Evolutionary conservation across 2,888 invertebrate species (phyloP).

Genomic region (Stramonita haemastoma): DNA sequence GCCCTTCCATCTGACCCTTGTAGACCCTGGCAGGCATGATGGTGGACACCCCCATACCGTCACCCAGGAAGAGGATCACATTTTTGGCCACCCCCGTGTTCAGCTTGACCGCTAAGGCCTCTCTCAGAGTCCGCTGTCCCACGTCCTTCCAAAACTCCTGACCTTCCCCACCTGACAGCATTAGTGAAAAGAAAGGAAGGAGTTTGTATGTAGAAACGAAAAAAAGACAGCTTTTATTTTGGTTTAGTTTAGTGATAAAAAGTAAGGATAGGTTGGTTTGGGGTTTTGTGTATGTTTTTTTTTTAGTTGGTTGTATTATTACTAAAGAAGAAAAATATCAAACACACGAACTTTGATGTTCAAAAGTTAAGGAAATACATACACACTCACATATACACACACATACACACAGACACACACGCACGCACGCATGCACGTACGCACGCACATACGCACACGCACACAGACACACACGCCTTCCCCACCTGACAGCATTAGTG

Average conservation of each 20-base stretch:
- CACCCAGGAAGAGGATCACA: conserved; percentile 73
- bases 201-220: neutral
- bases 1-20: conserved; percentile 61
- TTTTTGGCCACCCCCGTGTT: conserved; percentile 70
- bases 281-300: too few species aligned
- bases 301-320: too few species aligned
- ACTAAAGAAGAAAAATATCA: too few species aligned
- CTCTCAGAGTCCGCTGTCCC: conserved; percentile 79
- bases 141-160: conserved; percentile 47
- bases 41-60: conserved; percentile 80
- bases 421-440: neutral
- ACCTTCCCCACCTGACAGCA: neutral
- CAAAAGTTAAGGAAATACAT: too few species aligned
- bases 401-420: too few species aligned
- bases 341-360: too few species aligned
- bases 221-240: too few species aligned
- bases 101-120: conserved; percentile 81
- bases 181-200: neutral
- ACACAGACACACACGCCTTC: conserved; percentile 13
- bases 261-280: neutral
- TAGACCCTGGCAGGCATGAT: conserved; percentile 68
- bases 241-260: too few species aligned
- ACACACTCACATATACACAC: too few species aligned
- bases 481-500: neutral
- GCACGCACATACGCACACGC: conserved; percentile 21